These are phyloP conservation scores for Rhinolophus sinicus DNA, from an alignment of 2,113 vertebrate genomes.

Conservation along the genomic window DNA sequence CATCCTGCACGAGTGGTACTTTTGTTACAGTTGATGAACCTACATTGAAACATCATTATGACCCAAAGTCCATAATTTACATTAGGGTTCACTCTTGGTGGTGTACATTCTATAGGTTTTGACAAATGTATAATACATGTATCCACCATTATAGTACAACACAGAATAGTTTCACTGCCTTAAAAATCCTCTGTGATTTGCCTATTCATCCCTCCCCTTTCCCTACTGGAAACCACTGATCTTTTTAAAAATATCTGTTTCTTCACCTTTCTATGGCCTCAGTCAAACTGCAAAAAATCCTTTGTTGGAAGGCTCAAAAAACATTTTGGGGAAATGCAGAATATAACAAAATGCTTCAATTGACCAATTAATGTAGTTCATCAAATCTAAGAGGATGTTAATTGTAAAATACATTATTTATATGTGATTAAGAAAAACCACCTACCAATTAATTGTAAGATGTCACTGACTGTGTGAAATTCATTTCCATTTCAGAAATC, in stretches of 20 bases:
- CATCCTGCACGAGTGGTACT: not conserved
- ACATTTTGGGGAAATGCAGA: slow-evolving; percentile 38
- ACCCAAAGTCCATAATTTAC: not conserved
- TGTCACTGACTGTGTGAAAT: not conserved
- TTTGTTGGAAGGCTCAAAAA: slow-evolving; percentile 21
- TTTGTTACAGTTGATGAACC: not conserved
- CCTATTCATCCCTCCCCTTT: not conserved
- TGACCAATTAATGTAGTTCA: not conserved
- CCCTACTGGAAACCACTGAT: not conserved
- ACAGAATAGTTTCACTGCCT: not conserved
- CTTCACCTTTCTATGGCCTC: not conserved
- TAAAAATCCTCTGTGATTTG: not conserved
- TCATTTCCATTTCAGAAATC: slow-evolving; percentile 24
- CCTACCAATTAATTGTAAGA: not conserved
- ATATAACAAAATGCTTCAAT: slow-evolving; percentile 20
- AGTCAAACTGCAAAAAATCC: not conserved
- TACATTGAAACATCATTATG: not conserved
- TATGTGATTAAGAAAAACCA: not conserved
- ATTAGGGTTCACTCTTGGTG: not conserved
- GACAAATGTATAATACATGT: not conserved
- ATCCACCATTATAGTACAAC: not conserved
- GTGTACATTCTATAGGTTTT: not conserved
- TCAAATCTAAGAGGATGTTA: not conserved
- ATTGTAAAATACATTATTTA: not conserved
- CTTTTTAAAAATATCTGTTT: not conserved